Percentiles rank a stretch among this genome's conserved stretches.
Evolutionary conservation across 2,113 vertebrate species (phyloP).

Genomic region (Passer montanus): DNA sequence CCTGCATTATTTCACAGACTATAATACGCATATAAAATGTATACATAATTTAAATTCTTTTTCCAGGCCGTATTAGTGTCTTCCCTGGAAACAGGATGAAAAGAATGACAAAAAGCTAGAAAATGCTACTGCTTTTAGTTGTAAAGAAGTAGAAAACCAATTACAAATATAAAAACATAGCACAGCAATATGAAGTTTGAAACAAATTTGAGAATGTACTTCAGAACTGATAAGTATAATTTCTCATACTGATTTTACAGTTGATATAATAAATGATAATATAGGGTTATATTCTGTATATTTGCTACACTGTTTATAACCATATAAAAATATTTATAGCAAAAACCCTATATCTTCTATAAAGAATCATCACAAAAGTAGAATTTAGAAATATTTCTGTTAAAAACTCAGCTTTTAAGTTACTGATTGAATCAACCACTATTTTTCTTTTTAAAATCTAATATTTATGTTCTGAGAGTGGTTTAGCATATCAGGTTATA

Average conservation of each 20-base stretch:
- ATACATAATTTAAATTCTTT: background rate
- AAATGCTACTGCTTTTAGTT: background rate
- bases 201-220: background rate
- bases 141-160: background rate
- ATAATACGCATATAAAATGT: background rate
- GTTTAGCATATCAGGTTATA: conserved; percentile 62
- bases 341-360: background rate
- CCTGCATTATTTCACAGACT: background rate
- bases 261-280: background rate
- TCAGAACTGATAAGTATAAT: background rate
- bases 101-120: background rate
- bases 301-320: background rate
- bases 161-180: background rate
- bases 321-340: background rate
- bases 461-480: conserved; percentile 43
- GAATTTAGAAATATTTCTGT: background rate
- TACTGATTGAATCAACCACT: conserved; percentile 45
- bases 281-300: background rate
- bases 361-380: background rate
- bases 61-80: background rate
- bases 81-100: background rate
- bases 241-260: background rate
- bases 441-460: background rate
- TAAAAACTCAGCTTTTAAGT: background rate
- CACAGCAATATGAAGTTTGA: background rate